Evolutionary conservation across 2,888 invertebrate genomes (phyloP).

Genomic region (Stictocephala bisonia): DNA sequence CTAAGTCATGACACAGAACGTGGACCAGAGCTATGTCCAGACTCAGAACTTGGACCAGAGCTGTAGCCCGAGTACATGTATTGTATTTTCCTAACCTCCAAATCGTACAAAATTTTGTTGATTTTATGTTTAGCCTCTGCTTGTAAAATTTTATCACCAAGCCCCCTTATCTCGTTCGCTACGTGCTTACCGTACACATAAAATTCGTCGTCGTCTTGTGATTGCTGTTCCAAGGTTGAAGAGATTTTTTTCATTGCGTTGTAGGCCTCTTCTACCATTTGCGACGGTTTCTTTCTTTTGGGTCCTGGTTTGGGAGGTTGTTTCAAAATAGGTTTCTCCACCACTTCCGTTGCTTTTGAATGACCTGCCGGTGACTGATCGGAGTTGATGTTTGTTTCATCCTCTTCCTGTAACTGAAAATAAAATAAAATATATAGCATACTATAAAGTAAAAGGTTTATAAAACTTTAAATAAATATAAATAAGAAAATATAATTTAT

Average conservation of each 20-base stretch:
- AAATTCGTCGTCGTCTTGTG: not conserved
- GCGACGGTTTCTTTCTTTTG: not conserved
- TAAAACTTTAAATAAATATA: too few relatives aligned
- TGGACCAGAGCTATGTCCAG: slow-evolving; percentile 11
- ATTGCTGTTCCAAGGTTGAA: slow-evolving; percentile 5
- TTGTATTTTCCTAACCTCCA: slow-evolving; percentile 24
- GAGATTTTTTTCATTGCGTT: not conserved
- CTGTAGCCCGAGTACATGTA: slow-evolving; percentile 6
- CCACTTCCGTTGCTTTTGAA: slow-evolving; percentile 13
- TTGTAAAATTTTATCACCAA: slow-evolving; percentile 16
- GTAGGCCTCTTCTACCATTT: slow-evolving; percentile 4
- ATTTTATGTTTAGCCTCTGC: slow-evolving; percentile 22
- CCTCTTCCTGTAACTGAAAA: not conserved
- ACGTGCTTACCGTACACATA: not conserved
- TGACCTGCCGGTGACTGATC: not conserved
- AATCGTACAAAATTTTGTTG: slow-evolving; percentile 19
- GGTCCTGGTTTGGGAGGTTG: slow-evolving; percentile 1
- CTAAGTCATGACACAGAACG: too few relatives aligned
- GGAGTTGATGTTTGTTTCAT: not conserved
- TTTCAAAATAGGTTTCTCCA: not conserved
- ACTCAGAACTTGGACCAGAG: slow-evolving; percentile 21
- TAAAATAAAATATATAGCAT: slow-evolving; percentile 8
- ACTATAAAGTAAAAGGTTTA: not conserved
- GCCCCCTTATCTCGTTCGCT: too few relatives aligned
- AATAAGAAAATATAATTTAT: too few relatives aligned